A percentile compares a stretch with the other conserved stretches of the same genome.
Evolutionary conservation across 2,113 vertebrate species (phyloP).

Genomic region (Epinephelus fuscoguttatus): DNA sequence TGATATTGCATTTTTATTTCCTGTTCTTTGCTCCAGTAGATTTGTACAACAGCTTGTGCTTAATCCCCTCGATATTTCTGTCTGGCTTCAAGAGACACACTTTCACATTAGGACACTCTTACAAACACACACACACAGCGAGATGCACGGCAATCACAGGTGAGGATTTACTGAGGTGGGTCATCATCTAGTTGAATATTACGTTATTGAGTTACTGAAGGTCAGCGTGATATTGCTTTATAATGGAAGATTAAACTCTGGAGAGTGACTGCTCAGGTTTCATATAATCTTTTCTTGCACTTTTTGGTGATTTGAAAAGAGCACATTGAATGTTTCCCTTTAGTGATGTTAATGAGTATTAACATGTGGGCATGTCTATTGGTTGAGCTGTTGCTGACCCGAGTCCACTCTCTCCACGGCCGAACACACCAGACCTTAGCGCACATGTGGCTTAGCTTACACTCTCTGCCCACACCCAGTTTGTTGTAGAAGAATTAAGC

Average conservation of each 20-base stretch:
- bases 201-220: conserved; percentile 5
- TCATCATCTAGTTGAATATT: background rate
- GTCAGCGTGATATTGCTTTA: conserved; percentile 3
- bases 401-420: conserved; percentile 1
- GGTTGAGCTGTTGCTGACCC: conserved; percentile 22
- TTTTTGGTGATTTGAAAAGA: background rate
- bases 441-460: conserved; percentile 43
- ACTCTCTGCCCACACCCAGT: background rate
- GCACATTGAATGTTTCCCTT: background rate
- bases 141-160: background rate
- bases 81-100: conserved; percentile 21
- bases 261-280: background rate
- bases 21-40: conserved; percentile 51
- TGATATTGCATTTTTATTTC: conserved; percentile 57
- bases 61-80: conserved; percentile 46
- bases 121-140: background rate
- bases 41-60: conserved; percentile 55
- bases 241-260: background rate
- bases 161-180: conserved; percentile 20
- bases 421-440: conserved; percentile 13
- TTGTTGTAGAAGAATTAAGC: conserved; percentile 8
- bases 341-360: background rate
- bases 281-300: background rate
- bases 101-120: background rate
- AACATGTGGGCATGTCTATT: conserved; percentile 5